These are phyloP conservation scores for Anarhynchus alexandrinus DNA, from an alignment of 2,113 vertebrate genomes.

Conservation along the genomic window DNA sequence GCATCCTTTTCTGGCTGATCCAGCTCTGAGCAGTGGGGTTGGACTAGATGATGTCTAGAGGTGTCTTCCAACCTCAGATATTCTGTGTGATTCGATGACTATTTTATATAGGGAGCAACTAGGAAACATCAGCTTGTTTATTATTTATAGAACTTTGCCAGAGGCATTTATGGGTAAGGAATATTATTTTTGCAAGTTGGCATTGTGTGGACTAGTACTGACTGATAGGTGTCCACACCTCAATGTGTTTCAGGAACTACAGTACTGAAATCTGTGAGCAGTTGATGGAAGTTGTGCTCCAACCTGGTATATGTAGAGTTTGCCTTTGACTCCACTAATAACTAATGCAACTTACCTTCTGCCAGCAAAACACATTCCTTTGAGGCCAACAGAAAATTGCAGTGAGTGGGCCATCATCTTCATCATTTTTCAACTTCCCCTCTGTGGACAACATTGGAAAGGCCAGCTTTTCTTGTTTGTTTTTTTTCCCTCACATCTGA, in stretches of 20 bases:
- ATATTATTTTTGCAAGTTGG: background rate
- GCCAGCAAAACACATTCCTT: background rate
- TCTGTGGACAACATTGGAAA: slow-evolving; percentile 1
- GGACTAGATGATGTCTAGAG: background rate
- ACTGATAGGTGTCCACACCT: background rate
- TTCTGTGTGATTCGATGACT: background rate
- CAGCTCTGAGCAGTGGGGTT: background rate
- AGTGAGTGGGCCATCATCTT: background rate
- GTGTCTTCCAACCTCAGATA: background rate
- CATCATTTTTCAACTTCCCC: background rate
- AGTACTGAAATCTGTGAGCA: background rate
- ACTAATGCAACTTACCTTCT: background rate
- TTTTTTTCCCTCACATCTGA: background rate
- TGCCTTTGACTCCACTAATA: background rate
- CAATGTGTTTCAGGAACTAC: background rate
- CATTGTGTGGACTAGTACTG: background rate
- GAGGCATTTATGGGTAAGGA: background rate
- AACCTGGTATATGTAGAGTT: background rate
- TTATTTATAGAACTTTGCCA: background rate
- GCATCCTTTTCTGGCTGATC: background rate
- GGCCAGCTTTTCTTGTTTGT: background rate
- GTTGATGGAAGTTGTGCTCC: background rate
- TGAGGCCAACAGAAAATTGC: background rate
- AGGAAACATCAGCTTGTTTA: background rate
- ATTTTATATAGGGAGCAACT: background rate